Conservation (phyloP, 2,888 invertebrate genomes). For the Protonemura montana region DNA sequence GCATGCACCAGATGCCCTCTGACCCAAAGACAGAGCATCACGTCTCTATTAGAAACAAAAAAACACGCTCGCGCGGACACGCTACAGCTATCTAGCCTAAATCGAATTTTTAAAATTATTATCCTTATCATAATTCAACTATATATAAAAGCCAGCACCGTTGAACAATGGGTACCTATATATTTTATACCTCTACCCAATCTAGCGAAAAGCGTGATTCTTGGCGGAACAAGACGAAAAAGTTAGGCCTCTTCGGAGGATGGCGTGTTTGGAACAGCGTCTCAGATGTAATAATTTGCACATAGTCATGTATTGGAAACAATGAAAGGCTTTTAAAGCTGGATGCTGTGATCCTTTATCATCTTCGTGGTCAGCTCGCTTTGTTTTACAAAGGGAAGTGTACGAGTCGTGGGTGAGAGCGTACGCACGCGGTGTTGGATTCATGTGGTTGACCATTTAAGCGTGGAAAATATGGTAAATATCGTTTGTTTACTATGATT, state of each 20-base stretch:
- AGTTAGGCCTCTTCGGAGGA: not conserved
- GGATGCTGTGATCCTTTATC: not conserved
- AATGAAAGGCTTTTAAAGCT: not conserved
- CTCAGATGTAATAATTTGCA: not conserved
- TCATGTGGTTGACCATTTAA: not conserved
- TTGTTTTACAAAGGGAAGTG: not conserved
- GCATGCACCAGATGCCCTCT: not conserved
- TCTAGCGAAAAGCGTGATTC: not conserved
- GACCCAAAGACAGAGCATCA: not conserved
- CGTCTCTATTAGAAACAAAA: not conserved
- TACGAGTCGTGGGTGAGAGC: not conserved
- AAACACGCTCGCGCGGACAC: not conserved
- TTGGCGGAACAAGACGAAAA: not conserved
- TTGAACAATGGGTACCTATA: not conserved
- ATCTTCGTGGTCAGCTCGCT: not conserved
- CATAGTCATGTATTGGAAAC: not conserved
- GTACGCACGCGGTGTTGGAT: not conserved
- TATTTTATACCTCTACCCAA: not conserved
- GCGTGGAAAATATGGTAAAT: not conserved
- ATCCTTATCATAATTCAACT: slow-evolving; percentile 12
- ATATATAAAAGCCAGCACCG: not conserved
- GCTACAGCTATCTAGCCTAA: not conserved
- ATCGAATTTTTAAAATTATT: slow-evolving; percentile 12
- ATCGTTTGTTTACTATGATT: not conserved
- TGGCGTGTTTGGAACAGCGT: not conserved